phyloP scores from a whole-genome alignment of 1,140 invertebrate genomes.

The Anastrepha ludens region DNA sequence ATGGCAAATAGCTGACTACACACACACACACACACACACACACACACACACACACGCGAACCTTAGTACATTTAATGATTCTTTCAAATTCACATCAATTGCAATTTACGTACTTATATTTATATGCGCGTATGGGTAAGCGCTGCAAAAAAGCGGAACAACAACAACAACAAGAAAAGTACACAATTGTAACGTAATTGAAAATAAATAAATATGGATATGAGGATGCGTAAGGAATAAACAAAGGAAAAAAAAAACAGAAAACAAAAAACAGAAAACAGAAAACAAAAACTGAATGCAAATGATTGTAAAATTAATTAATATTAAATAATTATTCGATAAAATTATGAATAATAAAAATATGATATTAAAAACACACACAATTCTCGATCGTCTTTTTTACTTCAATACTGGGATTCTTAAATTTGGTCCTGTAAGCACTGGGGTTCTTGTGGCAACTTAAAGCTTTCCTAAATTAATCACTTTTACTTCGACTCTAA shows the following conservation, averaged over 20 bases:
- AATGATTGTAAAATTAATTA: slow-evolving; percentile 58
- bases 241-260: neutral
- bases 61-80: neutral
- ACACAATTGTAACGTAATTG: neutral
- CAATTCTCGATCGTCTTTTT: slow-evolving; percentile 10
- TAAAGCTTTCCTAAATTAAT: too few relatives aligned
- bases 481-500: too few relatives aligned
- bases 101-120: neutral
- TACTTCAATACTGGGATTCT: slow-evolving; percentile 56
- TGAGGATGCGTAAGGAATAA: neutral
- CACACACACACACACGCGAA: neutral
- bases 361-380: slow-evolving; percentile 50
- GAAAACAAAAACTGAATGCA: neutral
- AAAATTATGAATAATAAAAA: slow-evolving; percentile 55
- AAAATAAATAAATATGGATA: too few relatives aligned
- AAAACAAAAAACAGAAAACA: neutral
- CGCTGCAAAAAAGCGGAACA: neutral
- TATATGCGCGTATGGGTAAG: slow-evolving; percentile 1
- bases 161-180: slow-evolving; percentile 31
- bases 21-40: neutral
- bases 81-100: slow-evolving; percentile 28
- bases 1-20: neutral
- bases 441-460: too few relatives aligned
- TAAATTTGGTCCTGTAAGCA: too few relatives aligned
- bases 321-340: slow-evolving; percentile 46